Evolutionary conservation across 2,113 vertebrate genomes (phyloP), one percentile per base, ranked within the genome.

Genomic region (Syrmaticus mikado): DNA sequence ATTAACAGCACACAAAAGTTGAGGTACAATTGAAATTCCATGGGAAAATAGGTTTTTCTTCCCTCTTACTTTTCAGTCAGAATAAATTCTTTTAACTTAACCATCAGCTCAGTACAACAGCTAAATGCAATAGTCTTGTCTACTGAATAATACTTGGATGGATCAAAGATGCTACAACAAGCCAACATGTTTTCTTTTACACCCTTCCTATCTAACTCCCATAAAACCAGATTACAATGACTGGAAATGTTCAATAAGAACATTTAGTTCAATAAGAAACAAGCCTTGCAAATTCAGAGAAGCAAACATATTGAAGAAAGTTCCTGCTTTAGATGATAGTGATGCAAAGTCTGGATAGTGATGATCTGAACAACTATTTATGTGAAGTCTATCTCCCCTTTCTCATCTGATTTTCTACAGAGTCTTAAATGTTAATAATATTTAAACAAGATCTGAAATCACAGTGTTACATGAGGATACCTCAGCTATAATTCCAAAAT

Each of bases 91-190:
- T 73, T 25, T 58, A 36, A 16, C 1, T 16, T 24, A 41, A 74
- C 41, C 1, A 22, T 41, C 45, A 13, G 40, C 64, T 68, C 40
- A 34, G 52, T 60, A 77, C 70, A 88, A 32, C 6, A 71, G 32
- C 34, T 41, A 13, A 15, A 6, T 0, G 0, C 32, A 40, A 7
- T 13, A 34, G 5, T 43, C 41, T 48, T 55, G 46, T 15, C 46
- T 76, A n/a, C 34, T 60, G 70, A n/a, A 14, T 43, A 36, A 13
- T 11, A 20, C 2, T 5, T 57, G 22, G 18, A 8, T 30, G 34
- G 27, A 52, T 17, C 9, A 46, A 68, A 92, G 60, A 38, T 21
- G 14, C 9, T 67, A 5, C 0, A n/a, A 9, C 2, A 6, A 3
- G 13, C 17, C 25, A 68, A 21, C 2, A 40, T 0, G 16, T 3